Conservation (phyloP, 2,888 invertebrate species). For the Dicyrtoma fusca region DNA sequence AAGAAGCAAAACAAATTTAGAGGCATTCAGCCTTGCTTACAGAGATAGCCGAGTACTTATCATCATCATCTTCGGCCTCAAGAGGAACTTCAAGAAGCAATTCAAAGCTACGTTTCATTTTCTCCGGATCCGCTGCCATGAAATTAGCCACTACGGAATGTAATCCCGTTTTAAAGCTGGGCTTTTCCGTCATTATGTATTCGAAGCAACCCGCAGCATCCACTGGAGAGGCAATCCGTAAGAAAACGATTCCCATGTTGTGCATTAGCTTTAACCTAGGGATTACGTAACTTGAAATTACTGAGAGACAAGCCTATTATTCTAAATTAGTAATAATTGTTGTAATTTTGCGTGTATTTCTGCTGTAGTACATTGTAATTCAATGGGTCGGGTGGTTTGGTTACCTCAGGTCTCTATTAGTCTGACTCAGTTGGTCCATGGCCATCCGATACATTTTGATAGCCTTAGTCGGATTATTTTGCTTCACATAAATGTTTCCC, state of each 20-base stretch:
- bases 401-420: slow-evolving; percentile 86
- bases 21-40: slow-evolving; percentile 58
- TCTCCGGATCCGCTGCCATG: slow-evolving; percentile 87
- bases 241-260: slow-evolving; percentile 92
- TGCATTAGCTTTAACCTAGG: slow-evolving; percentile 92
- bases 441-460: slow-evolving; percentile 99
- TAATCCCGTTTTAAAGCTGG: slow-evolving; percentile 85
- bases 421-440: slow-evolving; percentile 88
- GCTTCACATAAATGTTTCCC: slow-evolving; percentile 96
- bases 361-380: neutral
- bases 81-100: slow-evolving; percentile 85
- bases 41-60: slow-evolving; percentile 66
- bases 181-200: slow-evolving; percentile 95
- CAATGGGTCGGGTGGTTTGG: neutral
- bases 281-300: too few relatives aligned
- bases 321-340: neutral
- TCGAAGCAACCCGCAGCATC: slow-evolving; percentile 97
- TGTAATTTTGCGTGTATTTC: neutral
- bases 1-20: neutral
- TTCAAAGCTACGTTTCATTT: slow-evolving; percentile 90
- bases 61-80: slow-evolving; percentile 76
- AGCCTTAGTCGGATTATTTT: slow-evolving; percentile 90
- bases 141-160: slow-evolving; percentile 87
- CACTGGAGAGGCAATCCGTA: slow-evolving; percentile 93
- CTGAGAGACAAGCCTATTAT: too few relatives aligned